Conservation (phyloP, 1,140 invertebrate genomes). For the Oryctes rhinoceros region DNA sequence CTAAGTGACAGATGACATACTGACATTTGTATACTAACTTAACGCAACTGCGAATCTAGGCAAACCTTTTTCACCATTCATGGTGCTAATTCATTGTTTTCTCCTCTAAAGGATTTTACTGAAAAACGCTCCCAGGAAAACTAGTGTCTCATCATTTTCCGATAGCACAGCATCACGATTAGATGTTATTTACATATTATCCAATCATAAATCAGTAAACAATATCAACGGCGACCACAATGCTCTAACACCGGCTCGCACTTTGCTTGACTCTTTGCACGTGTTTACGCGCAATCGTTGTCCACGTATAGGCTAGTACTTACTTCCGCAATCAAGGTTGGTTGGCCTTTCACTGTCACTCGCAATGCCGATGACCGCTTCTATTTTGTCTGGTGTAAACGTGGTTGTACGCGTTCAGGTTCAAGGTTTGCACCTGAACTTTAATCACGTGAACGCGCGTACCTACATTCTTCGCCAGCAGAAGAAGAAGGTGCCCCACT, state of each 20-base stretch:
- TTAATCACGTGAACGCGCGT: constrained; percentile 38
- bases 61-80: no score
- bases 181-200: not conserved
- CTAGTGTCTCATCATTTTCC: no score
- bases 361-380: constrained; percentile 23
- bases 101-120: no score
- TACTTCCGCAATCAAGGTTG: constrained; percentile 38
- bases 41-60: no score
- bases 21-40: no score
- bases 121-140: no score
- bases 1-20: no score
- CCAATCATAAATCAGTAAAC: not conserved
- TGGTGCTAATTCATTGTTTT: no score
- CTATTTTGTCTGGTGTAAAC: constrained; percentile 37
- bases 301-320: not conserved
- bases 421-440: constrained; percentile 44
- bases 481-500: constrained; percentile 14
- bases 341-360: constrained; percentile 36
- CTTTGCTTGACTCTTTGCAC: not conserved
- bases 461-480: constrained; percentile 20
- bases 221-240: not conserved
- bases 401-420: constrained; percentile 39
- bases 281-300: not conserved
- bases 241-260: not conserved
- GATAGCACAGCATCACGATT: no score